These are phyloP conservation scores for Tenthredo livida DNA, from an alignment of 2,888 invertebrate genomes.

Conservation along the genomic window DNA sequence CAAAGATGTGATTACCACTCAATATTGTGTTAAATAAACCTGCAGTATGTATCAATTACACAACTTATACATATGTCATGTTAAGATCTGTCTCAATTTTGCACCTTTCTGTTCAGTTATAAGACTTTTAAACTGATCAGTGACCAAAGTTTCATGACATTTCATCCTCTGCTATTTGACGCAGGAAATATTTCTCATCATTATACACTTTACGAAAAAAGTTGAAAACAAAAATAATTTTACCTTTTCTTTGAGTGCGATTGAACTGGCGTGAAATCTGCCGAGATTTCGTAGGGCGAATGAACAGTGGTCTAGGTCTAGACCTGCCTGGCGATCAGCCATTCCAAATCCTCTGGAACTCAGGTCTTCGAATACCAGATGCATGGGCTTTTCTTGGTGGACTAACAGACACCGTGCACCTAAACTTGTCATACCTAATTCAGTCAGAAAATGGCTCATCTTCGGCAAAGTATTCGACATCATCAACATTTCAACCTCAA, in stretches of 20 bases:
- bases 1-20: neutral
- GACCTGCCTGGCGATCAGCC: conserved; percentile 80
- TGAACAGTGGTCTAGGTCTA: conserved; percentile 80
- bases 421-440: conserved; percentile 57
- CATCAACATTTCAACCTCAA: conserved; percentile 71
- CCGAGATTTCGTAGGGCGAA: conserved; percentile 80
- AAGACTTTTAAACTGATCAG: no score
- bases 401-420: conserved; percentile 71
- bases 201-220: neutral
- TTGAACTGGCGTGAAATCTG: conserved; percentile 81
- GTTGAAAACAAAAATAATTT: neutral
- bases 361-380: conserved; percentile 81
- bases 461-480: conserved; percentile 69
- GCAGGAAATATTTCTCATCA: neutral
- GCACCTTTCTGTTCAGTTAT: neutral
- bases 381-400: conserved; percentile 69
- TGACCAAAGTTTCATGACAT: neutral
- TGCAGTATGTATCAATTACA: neutral
- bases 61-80: neutral
- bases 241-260: conserved; percentile 80
- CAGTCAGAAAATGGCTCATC: conserved; percentile 68
- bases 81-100: neutral
- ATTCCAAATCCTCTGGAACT: conserved; percentile 80
- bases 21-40: neutral
- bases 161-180: no score